phyloP scores from a whole-genome alignment of 2,113 vertebrate genomes.

The Pituophis catenifer region DNA sequence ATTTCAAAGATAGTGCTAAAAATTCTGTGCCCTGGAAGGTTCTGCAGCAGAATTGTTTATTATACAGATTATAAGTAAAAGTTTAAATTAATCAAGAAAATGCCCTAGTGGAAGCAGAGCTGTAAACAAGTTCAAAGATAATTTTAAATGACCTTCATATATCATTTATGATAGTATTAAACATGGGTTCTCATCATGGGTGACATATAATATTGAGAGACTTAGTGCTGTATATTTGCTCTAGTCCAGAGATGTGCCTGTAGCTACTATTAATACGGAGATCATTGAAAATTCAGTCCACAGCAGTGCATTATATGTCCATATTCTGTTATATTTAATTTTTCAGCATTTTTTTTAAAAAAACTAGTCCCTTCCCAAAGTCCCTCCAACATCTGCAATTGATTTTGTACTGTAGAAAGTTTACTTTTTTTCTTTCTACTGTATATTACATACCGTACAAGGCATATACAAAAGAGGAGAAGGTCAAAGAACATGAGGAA shows the following conservation, averaged over 20 bases:
- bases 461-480: neutral
- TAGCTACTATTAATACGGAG: neutral
- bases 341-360: neutral
- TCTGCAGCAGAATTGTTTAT: neutral
- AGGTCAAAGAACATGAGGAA: neutral
- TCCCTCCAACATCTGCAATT: neutral
- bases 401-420: neutral
- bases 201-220: neutral
- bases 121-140: neutral
- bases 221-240: neutral
- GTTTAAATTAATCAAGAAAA: neutral
- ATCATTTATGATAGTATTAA: neutral
- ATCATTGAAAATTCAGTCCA: neutral
- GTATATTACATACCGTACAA: neutral
- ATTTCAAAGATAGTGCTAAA: constrained; percentile 5
- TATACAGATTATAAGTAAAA: neutral
- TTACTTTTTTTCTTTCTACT: neutral
- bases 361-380: neutral
- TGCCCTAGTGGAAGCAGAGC: neutral
- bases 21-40: neutral
- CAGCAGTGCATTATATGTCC: neutral
- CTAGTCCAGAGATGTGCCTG: neutral
- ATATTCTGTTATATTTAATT: neutral
- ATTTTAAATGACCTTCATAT: neutral
- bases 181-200: neutral